These are phyloP conservation scores for Aphelinus certus DNA, from an alignment of 1,140 invertebrate genomes.

Conservation along the genomic window DNA sequence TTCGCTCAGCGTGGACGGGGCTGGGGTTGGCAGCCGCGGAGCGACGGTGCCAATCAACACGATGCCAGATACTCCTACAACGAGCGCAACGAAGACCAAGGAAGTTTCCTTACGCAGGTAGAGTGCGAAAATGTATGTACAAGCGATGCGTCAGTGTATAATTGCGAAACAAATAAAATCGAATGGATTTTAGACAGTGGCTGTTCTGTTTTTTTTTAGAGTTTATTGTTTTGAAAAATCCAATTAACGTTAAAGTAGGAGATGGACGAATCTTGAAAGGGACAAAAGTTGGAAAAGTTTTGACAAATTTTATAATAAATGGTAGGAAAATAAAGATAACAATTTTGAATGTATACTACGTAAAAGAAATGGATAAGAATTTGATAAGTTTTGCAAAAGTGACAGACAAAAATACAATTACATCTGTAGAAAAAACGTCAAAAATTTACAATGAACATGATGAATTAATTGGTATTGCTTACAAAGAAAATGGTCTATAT, in stretches of 20 bases:
- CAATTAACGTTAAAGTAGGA: not conserved
- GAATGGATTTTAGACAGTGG: slow-evolving; percentile 14
- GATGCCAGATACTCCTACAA: too few species aligned
- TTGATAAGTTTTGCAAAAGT: slow-evolving; percentile 15
- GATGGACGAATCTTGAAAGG: slow-evolving; percentile 27
- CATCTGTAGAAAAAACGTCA: too few species aligned
- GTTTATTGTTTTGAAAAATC: slow-evolving; percentile 1
- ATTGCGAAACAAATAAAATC: slow-evolving; percentile 3
- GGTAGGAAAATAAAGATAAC: not conserved
- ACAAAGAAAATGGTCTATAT: not conserved
- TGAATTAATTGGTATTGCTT: not conserved
- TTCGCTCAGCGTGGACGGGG: too few species aligned
- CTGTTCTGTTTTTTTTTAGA: not conserved
- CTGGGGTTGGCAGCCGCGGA: not conserved
- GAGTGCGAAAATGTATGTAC: not conserved
- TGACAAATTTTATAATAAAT: not conserved
- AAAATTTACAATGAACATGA: not conserved
- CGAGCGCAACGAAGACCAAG: too few species aligned
- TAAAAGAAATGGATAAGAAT: slow-evolving; percentile 18
- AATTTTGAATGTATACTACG: slow-evolving; percentile 14
- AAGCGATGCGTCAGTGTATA: not conserved
- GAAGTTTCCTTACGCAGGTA: not conserved
- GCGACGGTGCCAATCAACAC: too few species aligned
- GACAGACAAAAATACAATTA: slow-evolving; percentile 14
- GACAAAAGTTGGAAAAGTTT: not conserved